Conservation (phyloP, 2,113 vertebrate genomes). For the Brachypteracias leptosomus region DNA sequence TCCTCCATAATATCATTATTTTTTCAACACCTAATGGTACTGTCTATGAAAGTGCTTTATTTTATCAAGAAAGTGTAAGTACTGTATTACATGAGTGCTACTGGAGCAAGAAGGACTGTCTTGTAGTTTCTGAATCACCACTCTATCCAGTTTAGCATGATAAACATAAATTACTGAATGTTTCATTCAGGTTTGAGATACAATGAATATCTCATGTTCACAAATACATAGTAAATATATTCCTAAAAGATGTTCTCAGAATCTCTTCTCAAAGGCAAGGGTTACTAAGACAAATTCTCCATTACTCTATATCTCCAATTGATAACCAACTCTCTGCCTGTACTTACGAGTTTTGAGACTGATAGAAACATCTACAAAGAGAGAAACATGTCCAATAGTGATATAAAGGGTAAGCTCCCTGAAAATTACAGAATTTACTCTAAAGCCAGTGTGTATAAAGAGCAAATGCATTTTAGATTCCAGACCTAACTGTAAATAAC, state of each 20-base stretch:
- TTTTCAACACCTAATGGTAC: neutral
- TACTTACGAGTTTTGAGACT: neutral
- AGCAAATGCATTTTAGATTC: neutral
- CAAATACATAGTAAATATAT: neutral
- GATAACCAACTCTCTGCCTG: neutral
- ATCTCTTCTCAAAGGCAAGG: neutral
- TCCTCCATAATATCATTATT: neutral
- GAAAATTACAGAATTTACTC: neutral
- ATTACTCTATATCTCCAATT: neutral
- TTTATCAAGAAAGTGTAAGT: neutral
- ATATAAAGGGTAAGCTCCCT: neutral
- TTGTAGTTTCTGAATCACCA: neutral
- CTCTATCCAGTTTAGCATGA: neutral
- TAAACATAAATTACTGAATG: neutral
- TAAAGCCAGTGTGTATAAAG: neutral
- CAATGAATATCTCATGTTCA: neutral
- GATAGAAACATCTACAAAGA: neutral
- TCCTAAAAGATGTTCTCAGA: neutral
- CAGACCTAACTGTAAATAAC: neutral
- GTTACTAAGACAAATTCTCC: neutral
- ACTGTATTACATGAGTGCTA: neutral
- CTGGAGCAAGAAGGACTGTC: neutral
- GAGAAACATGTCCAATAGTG: neutral
- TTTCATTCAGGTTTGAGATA: neutral
- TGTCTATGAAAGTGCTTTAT: neutral